Conservation (phyloP, 1,140 invertebrate genomes). For the Laupala kohalensis region DNA sequence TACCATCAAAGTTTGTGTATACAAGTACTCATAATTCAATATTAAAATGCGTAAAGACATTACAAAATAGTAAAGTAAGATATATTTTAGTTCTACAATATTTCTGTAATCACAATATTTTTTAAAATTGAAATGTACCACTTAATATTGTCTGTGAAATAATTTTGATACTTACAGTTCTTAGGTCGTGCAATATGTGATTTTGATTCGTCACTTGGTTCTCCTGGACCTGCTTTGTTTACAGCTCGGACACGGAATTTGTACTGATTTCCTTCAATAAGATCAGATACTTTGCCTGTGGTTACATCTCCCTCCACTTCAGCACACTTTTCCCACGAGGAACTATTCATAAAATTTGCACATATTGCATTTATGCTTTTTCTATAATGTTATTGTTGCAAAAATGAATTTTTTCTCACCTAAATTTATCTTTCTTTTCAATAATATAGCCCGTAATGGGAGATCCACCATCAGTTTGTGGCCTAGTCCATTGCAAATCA, state of each 20-base stretch:
- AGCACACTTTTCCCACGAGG: slow-evolving; percentile 76
- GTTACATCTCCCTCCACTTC: slow-evolving; percentile 73
- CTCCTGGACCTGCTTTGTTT: slow-evolving; percentile 87
- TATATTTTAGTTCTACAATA: too few species aligned
- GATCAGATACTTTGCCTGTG: slow-evolving; percentile 66
- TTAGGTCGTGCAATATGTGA: slow-evolving; percentile 83
- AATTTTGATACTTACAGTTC: slow-evolving; percentile 53
- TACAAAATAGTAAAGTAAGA: too few species aligned
- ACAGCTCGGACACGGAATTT: slow-evolving; percentile 89
- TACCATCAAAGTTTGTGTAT: too few species aligned
- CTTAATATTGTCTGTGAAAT: too few species aligned
- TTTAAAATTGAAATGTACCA: too few species aligned
- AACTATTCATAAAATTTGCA: slow-evolving; percentile 30
- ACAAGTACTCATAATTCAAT: too few species aligned
- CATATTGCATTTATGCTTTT: neutral
- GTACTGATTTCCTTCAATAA: slow-evolving; percentile 82
- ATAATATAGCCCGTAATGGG: slow-evolving; percentile 87
- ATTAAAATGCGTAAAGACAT: too few species aligned
- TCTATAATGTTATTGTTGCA: neutral
- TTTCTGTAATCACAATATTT: too few species aligned
- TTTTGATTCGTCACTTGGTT: slow-evolving; percentile 76
- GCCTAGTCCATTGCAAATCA: slow-evolving; percentile 86
- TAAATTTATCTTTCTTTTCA: slow-evolving; percentile 88
- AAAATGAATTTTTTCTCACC: slow-evolving; percentile 19
- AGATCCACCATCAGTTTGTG: slow-evolving; percentile 72